Percentiles rank a stretch among this genome's conserved stretches.
Evolutionary conservation across 2,888 invertebrate species (phyloP).

Genomic region (Orchesellides sinensis): DNA sequence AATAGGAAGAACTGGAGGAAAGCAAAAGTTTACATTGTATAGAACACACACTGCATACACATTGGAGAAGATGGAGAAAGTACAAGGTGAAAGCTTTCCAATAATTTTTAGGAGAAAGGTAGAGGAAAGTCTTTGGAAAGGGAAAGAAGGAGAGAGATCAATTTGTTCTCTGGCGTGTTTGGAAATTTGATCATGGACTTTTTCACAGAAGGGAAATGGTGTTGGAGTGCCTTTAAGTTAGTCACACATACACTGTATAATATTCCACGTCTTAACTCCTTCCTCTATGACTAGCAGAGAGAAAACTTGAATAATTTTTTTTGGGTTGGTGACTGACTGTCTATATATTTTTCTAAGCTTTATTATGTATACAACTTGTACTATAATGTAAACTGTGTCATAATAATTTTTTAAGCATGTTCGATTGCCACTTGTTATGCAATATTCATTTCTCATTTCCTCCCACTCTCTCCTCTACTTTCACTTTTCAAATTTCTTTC

Average conservation of each 20-base stretch:
- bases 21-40: too few relatives aligned
- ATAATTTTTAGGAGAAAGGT: not conserved
- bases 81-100: too few relatives aligned
- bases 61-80: not conserved
- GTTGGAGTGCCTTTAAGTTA: slow-evolving; percentile 10
- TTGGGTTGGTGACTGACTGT: too few relatives aligned
- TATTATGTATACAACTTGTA: too few relatives aligned
- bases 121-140: not conserved
- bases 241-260: too few relatives aligned
- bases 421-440: slow-evolving; percentile 14
- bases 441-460: slow-evolving; percentile 31
- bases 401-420: too few relatives aligned
- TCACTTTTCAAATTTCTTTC: not conserved
- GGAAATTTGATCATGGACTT: slow-evolving; percentile 40
- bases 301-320: too few relatives aligned
- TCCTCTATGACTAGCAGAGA: too few relatives aligned
- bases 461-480: not conserved
- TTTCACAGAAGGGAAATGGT: slow-evolving; percentile 22
- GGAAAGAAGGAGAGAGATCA: slow-evolving; percentile 17
- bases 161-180: slow-evolving; percentile 36
- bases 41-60: too few relatives aligned
- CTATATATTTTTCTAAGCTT: too few relatives aligned
- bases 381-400: too few relatives aligned
- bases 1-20: too few relatives aligned
- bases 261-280: slow-evolving; percentile 11